These are phyloP conservation scores for Elegia similella DNA, from an alignment of 2,888 invertebrate species.

Conservation along the genomic window DNA sequence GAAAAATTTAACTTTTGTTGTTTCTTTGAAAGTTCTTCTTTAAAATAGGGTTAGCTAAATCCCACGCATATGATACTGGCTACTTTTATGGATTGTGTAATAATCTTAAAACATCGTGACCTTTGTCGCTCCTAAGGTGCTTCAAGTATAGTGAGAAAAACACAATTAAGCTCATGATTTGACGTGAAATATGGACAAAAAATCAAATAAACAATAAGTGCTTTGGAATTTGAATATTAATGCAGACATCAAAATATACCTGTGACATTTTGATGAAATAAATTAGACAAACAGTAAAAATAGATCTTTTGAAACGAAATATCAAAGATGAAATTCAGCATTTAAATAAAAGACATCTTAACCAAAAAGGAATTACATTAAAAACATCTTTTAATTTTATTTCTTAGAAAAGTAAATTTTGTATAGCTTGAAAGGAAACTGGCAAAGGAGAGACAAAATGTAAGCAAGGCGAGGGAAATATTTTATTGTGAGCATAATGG, in stretches of 20 bases:
- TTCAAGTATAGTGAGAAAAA: no score
- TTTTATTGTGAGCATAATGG: conserved; percentile 45
- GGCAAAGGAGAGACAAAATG: conserved; percentile 25
- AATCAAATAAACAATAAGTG: no score
- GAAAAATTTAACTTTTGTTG: no score
- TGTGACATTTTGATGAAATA: neutral
- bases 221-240: no score
- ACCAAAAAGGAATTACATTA: neutral
- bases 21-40: no score
- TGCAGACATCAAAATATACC: neutral
- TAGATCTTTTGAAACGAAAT: neutral
- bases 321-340: neutral
- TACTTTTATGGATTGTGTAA: no score
- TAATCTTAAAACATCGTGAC: no score
- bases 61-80: no score
- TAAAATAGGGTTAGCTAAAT: no score
- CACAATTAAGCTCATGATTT: no score
- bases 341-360: neutral
- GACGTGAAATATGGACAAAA: no score
- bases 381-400: neutral
- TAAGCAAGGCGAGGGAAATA: conserved; percentile 37
- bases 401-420: neutral
- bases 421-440: neutral
- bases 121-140: no score
- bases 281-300: neutral